These are phyloP conservation scores for Scaptomyza montana DNA, from an alignment of 1,140 invertebrate genomes.

Conservation along the genomic window DNA sequence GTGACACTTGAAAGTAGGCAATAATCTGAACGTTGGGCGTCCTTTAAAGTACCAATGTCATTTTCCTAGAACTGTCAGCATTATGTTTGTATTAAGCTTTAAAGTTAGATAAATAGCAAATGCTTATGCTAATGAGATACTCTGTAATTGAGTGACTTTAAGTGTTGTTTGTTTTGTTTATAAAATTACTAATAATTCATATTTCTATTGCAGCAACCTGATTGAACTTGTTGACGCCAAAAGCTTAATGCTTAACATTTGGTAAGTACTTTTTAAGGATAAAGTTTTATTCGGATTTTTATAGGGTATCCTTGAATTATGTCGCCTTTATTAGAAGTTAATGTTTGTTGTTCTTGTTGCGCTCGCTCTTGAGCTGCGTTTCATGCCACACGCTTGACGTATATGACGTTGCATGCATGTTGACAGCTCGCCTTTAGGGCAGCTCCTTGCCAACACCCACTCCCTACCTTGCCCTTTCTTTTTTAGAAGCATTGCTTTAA, in stretches of 20 bases:
- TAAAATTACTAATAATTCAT: not conserved
- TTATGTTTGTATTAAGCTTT: constrained; percentile 52
- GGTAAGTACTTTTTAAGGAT: not conserved
- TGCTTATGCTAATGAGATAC: not conserved
- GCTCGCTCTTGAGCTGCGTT: not conserved
- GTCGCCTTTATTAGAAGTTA: constrained; percentile 50
- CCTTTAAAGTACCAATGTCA: constrained; percentile 36
- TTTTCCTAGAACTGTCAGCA: constrained; percentile 51
- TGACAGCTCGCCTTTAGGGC: constrained; percentile 63
- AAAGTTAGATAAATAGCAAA: not conserved
- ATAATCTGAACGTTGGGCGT: constrained; percentile 3
- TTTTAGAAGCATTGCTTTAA: constrained; percentile 37
- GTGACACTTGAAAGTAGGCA: constrained; percentile 19
- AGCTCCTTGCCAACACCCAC: not conserved
- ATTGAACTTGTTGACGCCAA: not conserved
- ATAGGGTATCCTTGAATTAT: constrained; percentile 48
- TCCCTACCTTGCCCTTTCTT: not conserved
- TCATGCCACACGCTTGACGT: constrained; percentile 59
- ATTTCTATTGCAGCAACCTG: not conserved
- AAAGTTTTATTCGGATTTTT: not conserved
- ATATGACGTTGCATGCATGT: constrained; percentile 71
- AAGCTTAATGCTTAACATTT: not conserved
- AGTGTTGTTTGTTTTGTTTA: too few relatives aligned
- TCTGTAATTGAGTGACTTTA: not conserved
- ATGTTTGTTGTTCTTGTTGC: not conserved